Base-by-base conservation (phyloP, 2,888 invertebrate species). In the Anthophora plumipes region DNA sequence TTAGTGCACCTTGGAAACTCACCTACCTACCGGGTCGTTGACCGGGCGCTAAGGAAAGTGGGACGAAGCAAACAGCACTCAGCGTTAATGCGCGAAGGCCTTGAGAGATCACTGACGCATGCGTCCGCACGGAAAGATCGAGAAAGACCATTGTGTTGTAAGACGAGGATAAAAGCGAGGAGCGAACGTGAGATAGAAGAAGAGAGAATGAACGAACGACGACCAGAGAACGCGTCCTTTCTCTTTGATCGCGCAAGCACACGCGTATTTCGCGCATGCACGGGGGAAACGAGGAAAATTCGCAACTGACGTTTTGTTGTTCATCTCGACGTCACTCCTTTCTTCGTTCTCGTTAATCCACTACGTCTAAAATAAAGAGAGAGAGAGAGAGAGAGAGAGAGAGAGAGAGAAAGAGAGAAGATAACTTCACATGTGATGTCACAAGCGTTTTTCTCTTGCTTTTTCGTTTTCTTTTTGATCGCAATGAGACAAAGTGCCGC, bases 1-100 rank as follows among this genome's bases (percentile, higher is more conserved):
- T 89, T 84, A 84, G 89, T 87, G 90, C 88, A 91, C 91, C 92
- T 92, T 92, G 92, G 92, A 91, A 91, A 90, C 89, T 91, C 91
- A 91, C 89, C 91, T 91, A 91, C 88, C 87, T 73, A 77, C 50
- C 73, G 87, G 93, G 92, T 93, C 93, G 92, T 92, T 93, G 93
- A 93, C 93, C 93, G 92, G 90, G 89, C 90, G 88, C 87, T 85
- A 90, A 91, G 92, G 93, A 93, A 93, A 93, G 93, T 93, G 92
- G 93, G 93, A 92, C 91, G 91, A 85, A 87, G 90, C 91, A 87
- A 92, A 91, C 91, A 89, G 86, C 85, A 90, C 91, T 86, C 89
- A 89, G 90, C 86, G 91, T 89, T 92, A 91, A 92, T 91, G 90
- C 92, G 89, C 89, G 89, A 83, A 92, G 92, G 92, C 92, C 92